Conservation (phyloP, 2,113 vertebrate genomes). For the Bos javanicus region DNA sequence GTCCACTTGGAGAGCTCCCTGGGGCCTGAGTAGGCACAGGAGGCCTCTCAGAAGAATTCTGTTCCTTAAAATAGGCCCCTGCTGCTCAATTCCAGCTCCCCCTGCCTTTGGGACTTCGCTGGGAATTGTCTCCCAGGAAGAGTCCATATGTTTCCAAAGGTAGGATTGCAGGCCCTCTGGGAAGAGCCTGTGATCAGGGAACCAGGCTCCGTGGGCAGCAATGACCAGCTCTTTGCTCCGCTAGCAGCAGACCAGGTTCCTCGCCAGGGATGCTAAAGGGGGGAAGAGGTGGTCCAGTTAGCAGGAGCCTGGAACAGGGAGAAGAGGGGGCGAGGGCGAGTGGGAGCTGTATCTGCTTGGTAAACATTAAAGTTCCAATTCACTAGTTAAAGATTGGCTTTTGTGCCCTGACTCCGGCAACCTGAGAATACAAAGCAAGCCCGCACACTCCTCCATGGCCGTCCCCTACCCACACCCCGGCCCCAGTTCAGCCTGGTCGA, state of each 20-base stretch:
- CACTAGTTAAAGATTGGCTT: constrained; percentile 82
- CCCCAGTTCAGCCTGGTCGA: neutral
- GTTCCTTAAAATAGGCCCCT: constrained; percentile 73
- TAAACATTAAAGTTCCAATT: constrained; percentile 85
- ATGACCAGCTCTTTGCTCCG: neutral
- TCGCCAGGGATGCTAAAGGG: neutral
- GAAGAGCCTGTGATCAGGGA: constrained; percentile 45
- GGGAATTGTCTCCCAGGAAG: constrained; percentile 80
- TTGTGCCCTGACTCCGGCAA: constrained; percentile 67
- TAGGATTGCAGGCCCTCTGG: constrained; percentile 68
- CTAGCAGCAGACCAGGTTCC: constrained; percentile 14
- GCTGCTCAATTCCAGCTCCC: constrained; percentile 70
- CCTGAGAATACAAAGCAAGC: constrained; percentile 77
- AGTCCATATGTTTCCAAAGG: constrained; percentile 77
- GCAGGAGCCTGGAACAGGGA: neutral
- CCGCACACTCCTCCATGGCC: neutral
- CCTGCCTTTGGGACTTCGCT: constrained; percentile 77
- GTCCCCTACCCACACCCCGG: neutral
- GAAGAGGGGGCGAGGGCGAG: constrained; percentile 26
- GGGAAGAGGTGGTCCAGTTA: constrained; percentile 26
- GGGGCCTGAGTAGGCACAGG: neutral
- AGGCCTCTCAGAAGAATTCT: constrained; percentile 62
- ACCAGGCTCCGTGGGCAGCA: neutral
- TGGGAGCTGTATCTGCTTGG: constrained; percentile 83
- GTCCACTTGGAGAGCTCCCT: neutral